Evolutionary conservation across 1,140 invertebrate species (phyloP).

Genomic region (Brachionus koreanus): DNA sequence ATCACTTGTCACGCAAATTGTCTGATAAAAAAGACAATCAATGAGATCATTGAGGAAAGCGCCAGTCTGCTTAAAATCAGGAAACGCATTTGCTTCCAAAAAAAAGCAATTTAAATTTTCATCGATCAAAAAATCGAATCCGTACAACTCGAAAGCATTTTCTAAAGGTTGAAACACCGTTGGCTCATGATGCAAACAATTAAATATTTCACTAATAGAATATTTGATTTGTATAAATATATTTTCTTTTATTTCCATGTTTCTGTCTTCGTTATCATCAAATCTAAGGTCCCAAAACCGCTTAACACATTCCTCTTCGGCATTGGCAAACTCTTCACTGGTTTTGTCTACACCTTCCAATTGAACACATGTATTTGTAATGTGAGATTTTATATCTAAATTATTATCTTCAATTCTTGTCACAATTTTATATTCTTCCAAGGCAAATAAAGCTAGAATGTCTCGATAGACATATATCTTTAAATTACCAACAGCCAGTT

Average conservation of each 20-base stretch:
- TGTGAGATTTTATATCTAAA: not conserved
- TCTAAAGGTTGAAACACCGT: slow-evolving; percentile 31
- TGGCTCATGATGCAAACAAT: slow-evolving; percentile 27
- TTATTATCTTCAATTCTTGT: not conserved
- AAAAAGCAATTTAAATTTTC: slow-evolving; percentile 22
- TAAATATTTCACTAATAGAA: slow-evolving; percentile 31
- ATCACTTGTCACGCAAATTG: not conserved
- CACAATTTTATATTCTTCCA: not conserved
- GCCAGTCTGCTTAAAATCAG: slow-evolving; percentile 37
- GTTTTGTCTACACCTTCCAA: slow-evolving; percentile 14
- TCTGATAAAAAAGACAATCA: slow-evolving; percentile 25
- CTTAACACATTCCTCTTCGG: not conserved
- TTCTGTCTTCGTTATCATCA: not conserved
- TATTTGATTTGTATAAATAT: not conserved
- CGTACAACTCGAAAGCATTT: slow-evolving; percentile 34
- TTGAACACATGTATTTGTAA: slow-evolving; percentile 30
- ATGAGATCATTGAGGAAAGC: not conserved
- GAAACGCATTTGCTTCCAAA: slow-evolving; percentile 33
- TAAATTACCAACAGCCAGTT: not conserved
- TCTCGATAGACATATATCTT: slow-evolving; percentile 32
- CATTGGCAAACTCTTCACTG: not conserved
- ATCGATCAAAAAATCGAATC: slow-evolving; percentile 39
- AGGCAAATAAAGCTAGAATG: slow-evolving; percentile 25
- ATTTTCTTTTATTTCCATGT: not conserved
- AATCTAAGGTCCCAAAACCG: slow-evolving; percentile 15